Base-by-base conservation (phyloP, 2,113 vertebrate species). In the Platycercus adscitus region DNA sequence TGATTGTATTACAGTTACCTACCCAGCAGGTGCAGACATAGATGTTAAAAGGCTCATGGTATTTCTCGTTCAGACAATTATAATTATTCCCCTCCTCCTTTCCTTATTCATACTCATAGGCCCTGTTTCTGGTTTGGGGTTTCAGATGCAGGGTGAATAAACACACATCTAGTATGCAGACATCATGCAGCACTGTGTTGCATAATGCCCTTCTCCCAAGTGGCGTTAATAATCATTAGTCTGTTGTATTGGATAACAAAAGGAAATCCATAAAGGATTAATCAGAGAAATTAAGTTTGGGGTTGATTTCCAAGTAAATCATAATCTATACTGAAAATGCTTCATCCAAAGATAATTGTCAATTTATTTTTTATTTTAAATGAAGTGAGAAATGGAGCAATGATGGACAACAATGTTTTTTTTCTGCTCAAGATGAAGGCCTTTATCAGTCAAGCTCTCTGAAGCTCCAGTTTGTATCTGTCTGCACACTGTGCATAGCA, bases 261-360 rank as follows among this genome's bases (percentile, higher is more conserved):
- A 90, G 84, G 53, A 97, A 96, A 93, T 82, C 66, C 55, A 78
- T 93, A 82, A 96, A 95, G 72, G 72, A 94, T 94, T 96, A 96
- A 96, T 93, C 86, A 91, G 55, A 82, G 77, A 94, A 95, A 94
- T 83, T 90, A 94, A 91, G 84, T 93, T 93, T 84, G 65, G 73
- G 39, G 69, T 86, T 84, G 65, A 91, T 91, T 97, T 96, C 90
- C 35, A 26, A 86, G 73, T 92, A 94, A 97, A 92, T 95, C 39
- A 7, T 91, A 96, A 93, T 93, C 90, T 95, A 66, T 76, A 81
- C 81, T 88, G 94, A 97, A 97, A 97, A 80, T 70, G 37, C 41
- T 97, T 97, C 81, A 95, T 84, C 65, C 88, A 97, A 91, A 97
- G 78, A 95, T 91, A 96, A 95, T 58, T 91, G 66, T 16, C 17